phyloP scores from a whole-genome alignment of 1,140 invertebrate species.

The Delia radicum region DNA sequence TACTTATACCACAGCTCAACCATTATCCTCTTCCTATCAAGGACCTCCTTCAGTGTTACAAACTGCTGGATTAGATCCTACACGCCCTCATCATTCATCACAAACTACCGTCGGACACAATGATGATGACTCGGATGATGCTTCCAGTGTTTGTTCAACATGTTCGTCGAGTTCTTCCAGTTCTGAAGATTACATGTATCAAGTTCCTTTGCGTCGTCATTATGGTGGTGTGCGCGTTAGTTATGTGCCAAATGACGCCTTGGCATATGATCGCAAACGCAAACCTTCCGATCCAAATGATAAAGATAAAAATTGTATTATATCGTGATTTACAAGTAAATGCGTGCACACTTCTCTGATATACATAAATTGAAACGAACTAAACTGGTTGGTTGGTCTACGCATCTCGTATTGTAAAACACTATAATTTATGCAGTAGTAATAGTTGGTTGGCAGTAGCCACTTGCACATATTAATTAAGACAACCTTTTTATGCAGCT shows the following conservation, averaged over 20 bases:
- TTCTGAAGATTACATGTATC: slow-evolving; percentile 82
- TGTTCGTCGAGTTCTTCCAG: slow-evolving; percentile 74
- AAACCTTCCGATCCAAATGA: slow-evolving; percentile 57
- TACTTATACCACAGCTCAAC: slow-evolving; percentile 47
- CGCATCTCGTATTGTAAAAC: neutral
- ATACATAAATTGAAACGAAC: neutral
- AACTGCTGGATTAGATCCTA: slow-evolving; percentile 29
- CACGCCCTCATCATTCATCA: slow-evolving; percentile 25
- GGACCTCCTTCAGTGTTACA: slow-evolving; percentile 41
- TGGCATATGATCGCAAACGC: slow-evolving; percentile 73
- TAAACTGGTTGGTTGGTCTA: neutral
- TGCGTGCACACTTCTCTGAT: neutral
- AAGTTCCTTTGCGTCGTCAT: slow-evolving; percentile 74
- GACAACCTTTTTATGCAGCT: neutral
- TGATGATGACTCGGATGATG: slow-evolving; percentile 62
- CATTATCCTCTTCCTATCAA: slow-evolving; percentile 49
- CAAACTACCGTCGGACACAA: neutral
- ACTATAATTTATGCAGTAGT: slow-evolving; percentile 9
- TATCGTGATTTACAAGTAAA: slow-evolving; percentile 61
- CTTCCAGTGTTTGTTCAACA: slow-evolving; percentile 76
- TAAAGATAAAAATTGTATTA: slow-evolving; percentile 70
- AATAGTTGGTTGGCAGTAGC: neutral
- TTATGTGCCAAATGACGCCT: slow-evolving; percentile 85
- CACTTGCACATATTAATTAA: slow-evolving; percentile 13
- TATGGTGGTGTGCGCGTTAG: slow-evolving; percentile 85